Base-by-base conservation (phyloP, 92 coral and sea anemone genomes). In the Palythoa heliodiscus region DNA sequence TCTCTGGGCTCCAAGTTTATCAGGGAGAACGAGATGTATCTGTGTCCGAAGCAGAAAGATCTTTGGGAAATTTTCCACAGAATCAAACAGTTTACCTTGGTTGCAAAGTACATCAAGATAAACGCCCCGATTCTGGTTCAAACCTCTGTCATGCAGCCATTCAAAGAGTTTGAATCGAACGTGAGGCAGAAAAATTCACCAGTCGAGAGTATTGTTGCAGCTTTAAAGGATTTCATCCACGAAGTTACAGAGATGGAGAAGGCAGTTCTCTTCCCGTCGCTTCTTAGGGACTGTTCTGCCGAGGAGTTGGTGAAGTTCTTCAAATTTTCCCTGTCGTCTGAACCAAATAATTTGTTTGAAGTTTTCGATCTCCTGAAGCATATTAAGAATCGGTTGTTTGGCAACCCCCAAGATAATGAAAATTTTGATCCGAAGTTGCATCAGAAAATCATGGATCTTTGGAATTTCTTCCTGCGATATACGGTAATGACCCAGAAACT, bases 211-310 rank as follows among this genome's bases (percentile, higher is more conserved):
- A 89, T 94, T 16, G 87, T 89, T 9, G 89, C 85, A 2, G 91
- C 93, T 37, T 25, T 92, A 67, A 94, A 91, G 84, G 85, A 90
- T 35, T 89, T 94, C 55, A 87, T 85, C 52, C 82, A 83, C 39
- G 98, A 92, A 72, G 91, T 92, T 3, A 90, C 92, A 53, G 91
- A 91, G 52, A 88, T 94, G 93, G 98, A 94, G 73, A 94, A 92
- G 61, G 91, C 98, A 43, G 89, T 94, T 5, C 82, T 94, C 73
- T 92, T 94, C 71, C 98, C 98, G 20, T 87, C 91, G 60, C 90
- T 92, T 22, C 83, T 94, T 10, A 87, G 82, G 38, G 95, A 94
- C 86, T 87, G 83, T 38, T 71, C 83, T 8, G 89, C 85, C 24
- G 83, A 77, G 76, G 93, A 90, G 19, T 52, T 82, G 57, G 67